Evolutionary conservation across 2,888 invertebrate species (phyloP).

Genomic region (Callimorpha dominula): DNA sequence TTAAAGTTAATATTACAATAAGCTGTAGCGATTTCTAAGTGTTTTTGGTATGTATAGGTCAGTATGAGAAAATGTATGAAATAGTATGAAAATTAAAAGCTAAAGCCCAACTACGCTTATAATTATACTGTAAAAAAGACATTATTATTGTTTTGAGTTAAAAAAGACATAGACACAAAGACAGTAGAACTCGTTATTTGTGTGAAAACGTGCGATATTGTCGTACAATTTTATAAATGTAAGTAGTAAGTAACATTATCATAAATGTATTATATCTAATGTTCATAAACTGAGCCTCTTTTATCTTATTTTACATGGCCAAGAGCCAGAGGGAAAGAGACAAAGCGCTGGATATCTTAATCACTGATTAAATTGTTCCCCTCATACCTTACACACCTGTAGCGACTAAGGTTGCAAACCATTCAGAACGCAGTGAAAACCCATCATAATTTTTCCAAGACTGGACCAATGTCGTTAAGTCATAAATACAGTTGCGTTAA

Average conservation of each 20-base stretch:
- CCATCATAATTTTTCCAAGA: background rate
- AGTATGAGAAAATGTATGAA: no score
- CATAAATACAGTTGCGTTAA: slow-evolving; percentile 42
- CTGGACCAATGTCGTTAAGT: slow-evolving; percentile 23
- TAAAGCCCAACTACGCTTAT: no score
- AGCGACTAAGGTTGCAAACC: background rate
- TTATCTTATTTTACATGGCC: background rate
- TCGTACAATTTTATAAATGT: background rate
- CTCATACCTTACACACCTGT: background rate
- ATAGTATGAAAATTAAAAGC: no score
- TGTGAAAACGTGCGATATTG: background rate
- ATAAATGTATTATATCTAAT: background rate
- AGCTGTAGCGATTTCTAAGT: no score
- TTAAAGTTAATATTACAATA: no score
- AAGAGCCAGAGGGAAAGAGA: background rate
- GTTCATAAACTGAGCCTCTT: background rate
- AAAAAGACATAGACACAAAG: background rate
- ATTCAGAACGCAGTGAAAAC: background rate
- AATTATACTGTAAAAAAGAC: no score
- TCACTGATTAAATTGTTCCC: background rate
- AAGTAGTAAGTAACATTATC: background rate
- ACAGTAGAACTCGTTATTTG: background rate
- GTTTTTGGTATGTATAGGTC: no score
- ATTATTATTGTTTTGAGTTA: no score
- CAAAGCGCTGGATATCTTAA: background rate